Conservation (phyloP, 2,797 vertebrate species). For the Heliangelus exortis region DNA sequence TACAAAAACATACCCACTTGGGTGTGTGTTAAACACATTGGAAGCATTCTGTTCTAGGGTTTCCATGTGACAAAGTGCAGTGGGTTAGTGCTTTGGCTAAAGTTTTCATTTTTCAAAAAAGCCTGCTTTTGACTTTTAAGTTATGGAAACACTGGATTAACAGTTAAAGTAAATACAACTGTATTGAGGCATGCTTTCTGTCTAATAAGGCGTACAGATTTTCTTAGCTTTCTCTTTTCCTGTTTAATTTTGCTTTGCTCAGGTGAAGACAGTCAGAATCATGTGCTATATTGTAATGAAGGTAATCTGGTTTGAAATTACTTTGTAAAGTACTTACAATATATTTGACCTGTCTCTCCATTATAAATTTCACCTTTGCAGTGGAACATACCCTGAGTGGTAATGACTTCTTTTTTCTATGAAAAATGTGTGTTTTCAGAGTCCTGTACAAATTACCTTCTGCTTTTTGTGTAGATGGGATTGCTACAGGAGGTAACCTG, state of each 20-base stretch:
- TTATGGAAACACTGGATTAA: background rate
- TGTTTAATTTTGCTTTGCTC: background rate
- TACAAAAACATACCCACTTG: background rate
- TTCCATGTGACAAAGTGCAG: background rate
- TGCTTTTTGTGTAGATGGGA: background rate
- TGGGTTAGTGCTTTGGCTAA: background rate
- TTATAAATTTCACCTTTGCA: background rate
- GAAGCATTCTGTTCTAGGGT: background rate
- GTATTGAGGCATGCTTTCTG: background rate
- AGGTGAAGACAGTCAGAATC: background rate
- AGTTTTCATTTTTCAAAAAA: background rate
- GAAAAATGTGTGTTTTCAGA: background rate
- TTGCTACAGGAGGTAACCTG: background rate
- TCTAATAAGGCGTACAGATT: background rate
- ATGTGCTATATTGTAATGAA: background rate
- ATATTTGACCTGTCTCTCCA: background rate
- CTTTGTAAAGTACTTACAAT: background rate
- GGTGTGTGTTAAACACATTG: background rate
- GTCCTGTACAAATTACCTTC: background rate
- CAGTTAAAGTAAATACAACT: background rate
- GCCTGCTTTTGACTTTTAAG: background rate
- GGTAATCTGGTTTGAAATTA: background rate
- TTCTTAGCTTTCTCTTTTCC: conserved; percentile 4
- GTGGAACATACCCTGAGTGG: background rate
- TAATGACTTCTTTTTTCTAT: background rate